A percentile compares a stretch with the other conserved stretches of the same genome.
Evolutionary conservation across 2,797 vertebrate species (phyloP).

Genomic region (Coracias cyanogaster): DNA sequence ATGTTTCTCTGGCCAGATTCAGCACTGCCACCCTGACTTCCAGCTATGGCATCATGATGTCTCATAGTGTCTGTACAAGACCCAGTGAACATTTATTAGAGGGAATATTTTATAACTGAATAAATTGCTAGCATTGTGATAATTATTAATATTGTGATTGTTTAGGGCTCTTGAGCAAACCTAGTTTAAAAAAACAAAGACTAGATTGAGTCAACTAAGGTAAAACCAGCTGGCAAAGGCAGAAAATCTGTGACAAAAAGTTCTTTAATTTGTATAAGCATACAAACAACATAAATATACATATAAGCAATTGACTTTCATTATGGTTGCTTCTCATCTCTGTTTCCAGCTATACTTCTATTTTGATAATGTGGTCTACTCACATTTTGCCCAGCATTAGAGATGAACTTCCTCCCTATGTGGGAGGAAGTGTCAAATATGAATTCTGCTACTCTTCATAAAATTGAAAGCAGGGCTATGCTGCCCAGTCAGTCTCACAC

Average conservation of each 20-base stretch:
- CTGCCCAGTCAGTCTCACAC: not conserved
- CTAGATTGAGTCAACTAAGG: not conserved
- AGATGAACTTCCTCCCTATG: not conserved
- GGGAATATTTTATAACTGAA: not conserved
- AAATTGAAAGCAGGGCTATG: not conserved
- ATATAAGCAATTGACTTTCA: constrained; percentile 34
- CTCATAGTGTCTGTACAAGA: not conserved
- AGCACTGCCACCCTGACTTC: not conserved
- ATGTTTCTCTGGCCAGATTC: not conserved
- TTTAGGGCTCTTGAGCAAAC: not conserved
- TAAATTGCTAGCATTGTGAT: not conserved
- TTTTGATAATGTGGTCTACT: not conserved
- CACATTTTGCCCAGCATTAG: not conserved
- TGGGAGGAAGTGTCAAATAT: not conserved
- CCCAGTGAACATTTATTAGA: not conserved
- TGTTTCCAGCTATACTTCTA: not conserved
- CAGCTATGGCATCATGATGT: not conserved
- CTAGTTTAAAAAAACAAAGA: not conserved
- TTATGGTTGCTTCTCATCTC: not conserved
- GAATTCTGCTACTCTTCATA: not conserved
- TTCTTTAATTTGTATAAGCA: constrained; percentile 25
- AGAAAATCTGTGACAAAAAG: not conserved
- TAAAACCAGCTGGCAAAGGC: constrained; percentile 12
- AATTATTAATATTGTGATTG: not conserved
- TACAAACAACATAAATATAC: constrained; percentile 37